Base-by-base conservation (phyloP, 2,797 vertebrate genomes). In the Coreius guichenoti region DNA sequence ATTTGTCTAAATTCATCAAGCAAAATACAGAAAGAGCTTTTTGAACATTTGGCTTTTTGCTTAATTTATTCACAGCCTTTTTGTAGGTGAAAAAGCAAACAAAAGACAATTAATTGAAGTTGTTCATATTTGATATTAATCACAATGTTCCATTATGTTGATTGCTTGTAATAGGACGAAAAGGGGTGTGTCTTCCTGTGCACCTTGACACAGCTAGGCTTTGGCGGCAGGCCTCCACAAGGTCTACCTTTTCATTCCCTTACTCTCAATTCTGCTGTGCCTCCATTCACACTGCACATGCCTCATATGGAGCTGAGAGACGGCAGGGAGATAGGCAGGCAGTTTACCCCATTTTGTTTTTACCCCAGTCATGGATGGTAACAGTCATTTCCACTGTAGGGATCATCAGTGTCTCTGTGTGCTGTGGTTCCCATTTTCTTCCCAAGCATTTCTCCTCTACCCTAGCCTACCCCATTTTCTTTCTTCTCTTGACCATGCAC, bases 181-280 rank as follows among this genome's bases (percentile, higher is more conserved):
- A 99, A 98, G 97, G 96, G 98, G 97, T 99, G 98, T 99, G 97
- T 99, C 98, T 98, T 98, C 98, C 97, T 98, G 98, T 99, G 97
- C 98, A 96, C 97, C 98, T 95, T 98, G 97, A 99, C 98, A 99
- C 98, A 98, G 98, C 98, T 99, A 99, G 97, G 97, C 98, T 98
- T 98, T 99, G 98, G 96, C 98, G 97, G 98, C 98, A 99, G 98
- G 98, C 98, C 98, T 99, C 98, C 98, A 99, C 97, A 99, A 99
- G 98, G 98, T 99, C 98, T 99, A 99, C 98, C 97, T 99, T 99
- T 97, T 99, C 97, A 99, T 99, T 99, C 97, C 97, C 97, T 99
- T 99, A 98, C 97, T 99, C 97, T 98, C 96, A 98, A 98, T 99
- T 99, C 97, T 99, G 98, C 99, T 98, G 87, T 90, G 89, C 97